Conservation (phyloP, 2,888 invertebrate species). For the Halictus quadricinctus region DNA sequence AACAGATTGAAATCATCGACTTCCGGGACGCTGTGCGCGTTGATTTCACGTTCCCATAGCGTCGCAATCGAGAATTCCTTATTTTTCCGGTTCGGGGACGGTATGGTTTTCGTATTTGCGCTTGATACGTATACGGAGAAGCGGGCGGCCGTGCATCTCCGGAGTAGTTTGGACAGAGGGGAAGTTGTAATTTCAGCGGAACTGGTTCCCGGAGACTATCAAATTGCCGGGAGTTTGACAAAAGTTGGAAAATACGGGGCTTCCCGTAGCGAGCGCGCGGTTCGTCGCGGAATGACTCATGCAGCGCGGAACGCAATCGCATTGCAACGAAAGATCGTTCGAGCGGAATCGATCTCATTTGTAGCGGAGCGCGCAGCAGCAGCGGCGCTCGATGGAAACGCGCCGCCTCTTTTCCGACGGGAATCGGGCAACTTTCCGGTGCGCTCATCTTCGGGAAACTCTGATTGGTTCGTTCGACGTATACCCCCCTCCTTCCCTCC, state of each 20-base stretch:
- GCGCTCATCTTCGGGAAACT: conserved; percentile 15
- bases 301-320: conserved; percentile 30
- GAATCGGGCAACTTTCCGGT: conserved; percentile 34
- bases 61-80: neutral
- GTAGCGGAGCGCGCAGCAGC: conserved; percentile 20
- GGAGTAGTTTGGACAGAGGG: conserved; percentile 4
- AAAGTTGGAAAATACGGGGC: conserved; percentile 48
- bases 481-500: neutral
- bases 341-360: conserved; percentile 49
- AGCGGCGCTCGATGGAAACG: conserved; percentile 27
- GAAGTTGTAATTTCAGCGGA: conserved; percentile 18
- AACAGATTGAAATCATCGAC: neutral
- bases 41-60: neutral
- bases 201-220: conserved; percentile 25
- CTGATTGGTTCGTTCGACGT: conserved; percentile 15
- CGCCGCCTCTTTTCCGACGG: conserved; percentile 21
- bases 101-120: neutral
- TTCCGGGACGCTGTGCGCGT: neutral
- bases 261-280: conserved; percentile 15
- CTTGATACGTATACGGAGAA: neutral
- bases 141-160: neutral
- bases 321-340: conserved; percentile 47
- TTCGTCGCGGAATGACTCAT: conserved; percentile 27
- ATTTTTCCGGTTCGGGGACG: neutral
- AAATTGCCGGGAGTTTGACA: conserved; percentile 44